phyloP scores from a whole-genome alignment of 2,888 invertebrate genomes.

The Mythimna lalbum region DNA sequence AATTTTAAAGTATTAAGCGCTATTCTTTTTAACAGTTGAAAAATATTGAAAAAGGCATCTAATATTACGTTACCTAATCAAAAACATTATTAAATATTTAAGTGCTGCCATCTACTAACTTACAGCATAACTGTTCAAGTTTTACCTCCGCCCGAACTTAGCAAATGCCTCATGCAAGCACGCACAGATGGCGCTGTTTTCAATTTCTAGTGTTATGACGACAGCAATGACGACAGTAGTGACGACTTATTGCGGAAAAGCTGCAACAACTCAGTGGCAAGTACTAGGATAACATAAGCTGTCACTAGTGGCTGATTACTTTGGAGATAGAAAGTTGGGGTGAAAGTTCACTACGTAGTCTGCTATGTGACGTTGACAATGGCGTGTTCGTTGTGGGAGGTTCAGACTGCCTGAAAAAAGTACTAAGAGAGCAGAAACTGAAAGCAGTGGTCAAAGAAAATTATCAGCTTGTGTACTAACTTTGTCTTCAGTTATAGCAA shows the following conservation, averaged over 20 bases:
- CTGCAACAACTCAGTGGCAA: slow-evolving; percentile 18
- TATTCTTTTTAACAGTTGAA: too few species aligned
- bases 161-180: neutral
- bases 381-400: slow-evolving; percentile 24
- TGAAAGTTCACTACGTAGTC: slow-evolving; percentile 11
- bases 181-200: slow-evolving; percentile 37
- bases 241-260: slow-evolving; percentile 15
- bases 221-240: neutral
- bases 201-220: neutral
- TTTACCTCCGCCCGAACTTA: neutral
- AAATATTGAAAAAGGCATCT: neutral
- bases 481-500: too few species aligned
- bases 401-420: slow-evolving; percentile 11
- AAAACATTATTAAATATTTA: neutral
- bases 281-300: slow-evolving; percentile 38
- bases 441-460: neutral
- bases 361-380: slow-evolving; percentile 14
- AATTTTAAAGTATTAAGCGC: too few species aligned
- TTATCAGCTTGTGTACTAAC: too few species aligned
- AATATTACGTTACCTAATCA: neutral
- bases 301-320: neutral
- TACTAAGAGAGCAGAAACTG: neutral
- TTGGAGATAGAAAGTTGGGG: neutral
- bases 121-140: neutral
- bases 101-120: slow-evolving; percentile 25